phyloP scores from a whole-genome alignment of 2,888 invertebrate species.

The Alentia gelatinosa region DNA sequence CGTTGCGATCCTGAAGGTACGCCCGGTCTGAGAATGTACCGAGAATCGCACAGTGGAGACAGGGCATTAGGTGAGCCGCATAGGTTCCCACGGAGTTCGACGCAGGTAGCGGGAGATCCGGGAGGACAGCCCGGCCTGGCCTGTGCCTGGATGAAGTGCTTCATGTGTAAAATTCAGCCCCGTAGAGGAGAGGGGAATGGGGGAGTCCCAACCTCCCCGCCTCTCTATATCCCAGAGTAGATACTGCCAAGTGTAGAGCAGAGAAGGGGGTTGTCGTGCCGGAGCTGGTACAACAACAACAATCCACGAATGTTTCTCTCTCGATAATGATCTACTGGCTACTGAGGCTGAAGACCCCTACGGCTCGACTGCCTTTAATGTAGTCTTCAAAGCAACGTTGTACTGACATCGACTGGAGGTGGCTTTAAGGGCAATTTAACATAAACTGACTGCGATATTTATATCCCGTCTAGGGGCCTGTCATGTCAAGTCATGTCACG shows the following conservation, averaged over 20 bases:
- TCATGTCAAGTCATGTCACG: background rate
- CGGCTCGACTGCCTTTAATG: background rate
- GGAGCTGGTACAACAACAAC: background rate
- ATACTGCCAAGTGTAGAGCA: background rate
- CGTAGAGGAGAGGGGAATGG: background rate
- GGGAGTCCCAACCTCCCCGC: background rate
- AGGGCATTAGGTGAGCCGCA: no score
- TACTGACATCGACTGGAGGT: background rate
- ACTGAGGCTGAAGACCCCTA: background rate
- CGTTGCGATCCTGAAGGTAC: no score
- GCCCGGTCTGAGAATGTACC: no score
- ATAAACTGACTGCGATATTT: background rate
- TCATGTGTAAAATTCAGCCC: background rate
- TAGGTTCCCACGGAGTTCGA: background rate
- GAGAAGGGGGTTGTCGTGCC: background rate
- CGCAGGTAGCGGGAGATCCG: background rate
- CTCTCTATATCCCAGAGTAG: background rate
- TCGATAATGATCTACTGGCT: background rate
- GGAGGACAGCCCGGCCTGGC: background rate
- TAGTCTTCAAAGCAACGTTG: no score
- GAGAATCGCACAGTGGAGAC: no score
- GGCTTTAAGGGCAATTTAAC: background rate
- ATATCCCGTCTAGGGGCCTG: background rate
- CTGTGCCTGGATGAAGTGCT: background rate
- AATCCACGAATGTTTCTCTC: background rate